Base-by-base conservation (phyloP, 2,888 invertebrate genomes). In the Ctena decussata region DNA sequence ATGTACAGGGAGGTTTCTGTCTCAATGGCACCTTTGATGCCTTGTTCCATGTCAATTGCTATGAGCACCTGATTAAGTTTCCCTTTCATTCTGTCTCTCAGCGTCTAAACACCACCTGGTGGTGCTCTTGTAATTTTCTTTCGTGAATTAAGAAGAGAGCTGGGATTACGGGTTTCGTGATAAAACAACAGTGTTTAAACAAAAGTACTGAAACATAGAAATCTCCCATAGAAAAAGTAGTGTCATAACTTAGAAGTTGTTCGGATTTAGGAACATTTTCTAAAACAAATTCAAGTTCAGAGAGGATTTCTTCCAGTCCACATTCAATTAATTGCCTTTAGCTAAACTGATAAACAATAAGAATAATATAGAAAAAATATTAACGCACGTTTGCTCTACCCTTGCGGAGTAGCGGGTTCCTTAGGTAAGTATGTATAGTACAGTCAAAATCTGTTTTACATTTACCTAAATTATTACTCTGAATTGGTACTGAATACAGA, bases 231-330 rank as follows among this genome's bases (percentile, higher is more conserved):
- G 72, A 72, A 39, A 39, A 72, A 0, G 39, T 72, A n/a, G 72
- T 72, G 44, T 39, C 72, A 72, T 72, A 72, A 41, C 72, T 39
- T n/a, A 73, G 32, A 15, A 73, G 73, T n/a, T 73, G 49, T 30
- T 73, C 73, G 24, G 18, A 18, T 73, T 73, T 73, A 5, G 49
- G 49, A 21, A 49, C 49, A 49, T 49, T 49, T 21, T 49, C 49
- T 21, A 49, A 49, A 12, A 49, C 49, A 49, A 49, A 49, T 21
- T 11, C 49, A 49, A 49, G 49, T n/a, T 49, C 49, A 5, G 49
- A 11, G 49, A 49, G 49, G n/a, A 49, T 49, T 49, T 49, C 49
- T 49, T 49, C 49, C 15, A 49, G 49, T 49, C 49, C 49, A n/a
- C 49, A 49, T 21, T 15, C n/a, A 49, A 49, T 21, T 5, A 49